Evolutionary conservation across 2,113 vertebrate genomes (phyloP).

Genomic region (Alaudala cheleensis): DNA sequence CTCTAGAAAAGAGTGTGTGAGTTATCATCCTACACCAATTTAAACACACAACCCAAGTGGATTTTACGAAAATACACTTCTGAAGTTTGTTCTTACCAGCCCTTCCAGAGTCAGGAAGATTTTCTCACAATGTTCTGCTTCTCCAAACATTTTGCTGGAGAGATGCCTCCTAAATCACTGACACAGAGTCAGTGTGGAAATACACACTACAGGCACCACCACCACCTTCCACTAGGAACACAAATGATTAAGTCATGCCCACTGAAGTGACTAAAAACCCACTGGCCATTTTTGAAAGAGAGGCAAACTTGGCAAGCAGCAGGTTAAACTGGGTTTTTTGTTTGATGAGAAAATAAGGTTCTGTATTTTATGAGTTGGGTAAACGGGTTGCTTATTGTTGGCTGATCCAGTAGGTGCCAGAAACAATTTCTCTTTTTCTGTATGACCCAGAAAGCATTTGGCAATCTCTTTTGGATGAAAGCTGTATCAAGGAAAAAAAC

Average conservation of each 20-base stretch:
- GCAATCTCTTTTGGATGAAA: neutral
- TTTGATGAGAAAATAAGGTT: neutral
- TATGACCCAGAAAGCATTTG: neutral
- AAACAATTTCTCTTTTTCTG: neutral
- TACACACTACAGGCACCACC: neutral
- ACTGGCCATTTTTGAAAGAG: neutral
- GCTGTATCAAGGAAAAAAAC: neutral
- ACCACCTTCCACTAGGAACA: neutral
- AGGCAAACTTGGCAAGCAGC: neutral
- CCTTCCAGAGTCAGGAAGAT: neutral
- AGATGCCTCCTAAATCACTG: neutral
- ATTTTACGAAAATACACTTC: neutral
- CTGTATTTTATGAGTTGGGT: neutral
- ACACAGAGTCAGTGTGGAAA: neutral
- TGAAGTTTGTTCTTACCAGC: neutral
- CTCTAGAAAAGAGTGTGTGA: neutral
- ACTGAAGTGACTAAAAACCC: neutral
- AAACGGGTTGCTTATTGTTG: neutral
- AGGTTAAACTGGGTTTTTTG: neutral
- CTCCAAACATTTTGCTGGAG: neutral
- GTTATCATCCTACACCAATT: neutral
- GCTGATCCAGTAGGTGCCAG: neutral
- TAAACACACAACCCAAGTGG: neutral
- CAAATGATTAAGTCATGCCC: neutral
- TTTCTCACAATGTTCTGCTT: neutral